Conservation (phyloP, 2,888 invertebrate species). For the Crepidodera aurea region DNA sequence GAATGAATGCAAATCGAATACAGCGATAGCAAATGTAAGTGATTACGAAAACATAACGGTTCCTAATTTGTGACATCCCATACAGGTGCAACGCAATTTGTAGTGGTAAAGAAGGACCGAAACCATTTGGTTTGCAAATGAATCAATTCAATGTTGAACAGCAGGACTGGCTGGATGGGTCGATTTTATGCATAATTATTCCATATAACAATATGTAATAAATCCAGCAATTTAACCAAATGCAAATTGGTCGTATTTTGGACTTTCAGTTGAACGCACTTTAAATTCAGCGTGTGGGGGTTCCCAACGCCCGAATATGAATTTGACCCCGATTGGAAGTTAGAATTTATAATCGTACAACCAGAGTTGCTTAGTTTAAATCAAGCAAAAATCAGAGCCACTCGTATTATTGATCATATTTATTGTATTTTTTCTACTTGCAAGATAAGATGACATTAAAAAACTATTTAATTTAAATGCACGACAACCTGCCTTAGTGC, state of each 20-base stretch:
- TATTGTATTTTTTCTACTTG: no score
- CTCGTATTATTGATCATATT: no score
- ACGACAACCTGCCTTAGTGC: no score
- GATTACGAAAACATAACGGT: slow-evolving; percentile 4
- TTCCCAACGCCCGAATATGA: no score
- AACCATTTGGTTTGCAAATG: slow-evolving; percentile 22
- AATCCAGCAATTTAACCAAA: background rate
- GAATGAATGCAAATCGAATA: no score
- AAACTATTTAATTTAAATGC: no score
- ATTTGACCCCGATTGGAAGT: no score
- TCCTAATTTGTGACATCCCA: slow-evolving; percentile 11
- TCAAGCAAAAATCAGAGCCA: no score
- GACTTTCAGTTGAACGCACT: background rate
- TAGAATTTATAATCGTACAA: no score
- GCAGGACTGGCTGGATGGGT: background rate
- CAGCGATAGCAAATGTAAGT: background rate
- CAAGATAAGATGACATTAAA: no score
- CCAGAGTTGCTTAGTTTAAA: no score
- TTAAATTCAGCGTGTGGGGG: background rate
- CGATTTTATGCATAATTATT: background rate
- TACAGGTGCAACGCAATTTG: slow-evolving; percentile 18
- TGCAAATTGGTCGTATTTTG: background rate
- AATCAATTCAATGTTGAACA: slow-evolving; percentile 12
- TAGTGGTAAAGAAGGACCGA: background rate
- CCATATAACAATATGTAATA: background rate